Evolutionary conservation across 2,888 invertebrate genomes (phyloP), one percentile per base, ranked within the genome.

Genomic region (Drosophila flavopinicola): DNA sequence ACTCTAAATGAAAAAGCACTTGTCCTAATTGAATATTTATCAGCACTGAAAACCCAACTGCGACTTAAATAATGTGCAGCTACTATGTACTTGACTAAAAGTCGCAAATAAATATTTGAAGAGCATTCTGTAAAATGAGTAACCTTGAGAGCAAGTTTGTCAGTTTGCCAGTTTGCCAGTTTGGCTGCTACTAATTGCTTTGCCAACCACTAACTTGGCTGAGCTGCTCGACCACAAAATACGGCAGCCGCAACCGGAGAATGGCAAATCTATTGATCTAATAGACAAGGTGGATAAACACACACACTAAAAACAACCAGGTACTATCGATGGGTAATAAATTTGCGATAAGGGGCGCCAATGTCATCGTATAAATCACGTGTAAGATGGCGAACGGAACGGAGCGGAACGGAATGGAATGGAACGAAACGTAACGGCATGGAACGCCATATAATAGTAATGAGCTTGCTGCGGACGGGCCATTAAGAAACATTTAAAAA

Each of bases 401-500:
- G 25, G 7, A 35, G 10, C 15, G 35, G 35, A 27, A 25, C 3
- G 45, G 24, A 67, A 66, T 17, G 24, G 25, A 45, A 45, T 27
- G 27, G 69, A 77, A 60, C 72, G 27, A 33, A 49, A 24, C 11
- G 9, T 17, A 59, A 47, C 17, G 25, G 24, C 30, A 17, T 4
- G 25, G 24, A 38, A 17, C 17, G 33, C 38, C 25, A 59, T 68
- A 80, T 64, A 72, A 83, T 72, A 76, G 79, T 79, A 79, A 79
- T 85, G 84, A 86, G 83, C 82, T 61, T 69, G n/a, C 63, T 61
- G 32, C 57, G 47, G 52, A 35, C 17, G 58, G 71, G 61, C 84
- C 85, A 83, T 82, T 82, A 87, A 70, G 63, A 75, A 73, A 61
- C 85, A 83, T 87, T 82, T 85, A 83, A 87, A 85, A 83, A 67